Percentiles rank a stretch among this genome's conserved stretches.
Evolutionary conservation across 2,113 vertebrate genomes (phyloP).

Genomic region (Sitta europaea): DNA sequence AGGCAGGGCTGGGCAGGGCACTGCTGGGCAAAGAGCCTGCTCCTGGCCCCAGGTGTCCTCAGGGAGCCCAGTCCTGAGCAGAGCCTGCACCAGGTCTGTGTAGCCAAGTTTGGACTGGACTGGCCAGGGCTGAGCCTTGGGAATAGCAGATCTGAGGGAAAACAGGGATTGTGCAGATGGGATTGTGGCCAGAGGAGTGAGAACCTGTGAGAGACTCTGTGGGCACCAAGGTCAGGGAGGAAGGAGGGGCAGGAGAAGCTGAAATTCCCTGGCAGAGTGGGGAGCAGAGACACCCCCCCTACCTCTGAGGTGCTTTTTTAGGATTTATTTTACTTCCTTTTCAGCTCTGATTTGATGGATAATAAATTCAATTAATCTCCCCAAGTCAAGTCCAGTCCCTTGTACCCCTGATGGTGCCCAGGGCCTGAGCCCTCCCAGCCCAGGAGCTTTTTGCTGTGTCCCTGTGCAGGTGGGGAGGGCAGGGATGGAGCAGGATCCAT

Average conservation of each 20-base stretch:
- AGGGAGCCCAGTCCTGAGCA: background rate
- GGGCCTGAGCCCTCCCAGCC: background rate
- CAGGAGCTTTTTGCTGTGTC: background rate
- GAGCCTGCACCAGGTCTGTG: background rate
- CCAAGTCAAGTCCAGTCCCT: too few relatives aligned
- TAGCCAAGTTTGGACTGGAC: background rate
- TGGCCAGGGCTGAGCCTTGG: background rate
- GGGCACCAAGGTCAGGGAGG: background rate
- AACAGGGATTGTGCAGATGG: background rate
- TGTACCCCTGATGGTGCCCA: too few relatives aligned
- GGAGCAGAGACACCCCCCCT: background rate
- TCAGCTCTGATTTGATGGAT: background rate
- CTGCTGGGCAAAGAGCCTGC: background rate
- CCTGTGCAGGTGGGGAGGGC: background rate
- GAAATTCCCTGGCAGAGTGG: background rate
- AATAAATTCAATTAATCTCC: background rate
- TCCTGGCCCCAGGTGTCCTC: accelerated
- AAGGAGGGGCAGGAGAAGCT: background rate
- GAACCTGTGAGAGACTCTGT: background rate
- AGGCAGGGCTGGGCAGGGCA: background rate
- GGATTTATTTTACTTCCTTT: background rate
- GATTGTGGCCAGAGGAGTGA: background rate
- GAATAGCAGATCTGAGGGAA: background rate
- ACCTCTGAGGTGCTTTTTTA: background rate
- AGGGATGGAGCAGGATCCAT: background rate